phyloP scores from a whole-genome alignment of 2,113 vertebrate species.

The Equus quagga region DNA sequence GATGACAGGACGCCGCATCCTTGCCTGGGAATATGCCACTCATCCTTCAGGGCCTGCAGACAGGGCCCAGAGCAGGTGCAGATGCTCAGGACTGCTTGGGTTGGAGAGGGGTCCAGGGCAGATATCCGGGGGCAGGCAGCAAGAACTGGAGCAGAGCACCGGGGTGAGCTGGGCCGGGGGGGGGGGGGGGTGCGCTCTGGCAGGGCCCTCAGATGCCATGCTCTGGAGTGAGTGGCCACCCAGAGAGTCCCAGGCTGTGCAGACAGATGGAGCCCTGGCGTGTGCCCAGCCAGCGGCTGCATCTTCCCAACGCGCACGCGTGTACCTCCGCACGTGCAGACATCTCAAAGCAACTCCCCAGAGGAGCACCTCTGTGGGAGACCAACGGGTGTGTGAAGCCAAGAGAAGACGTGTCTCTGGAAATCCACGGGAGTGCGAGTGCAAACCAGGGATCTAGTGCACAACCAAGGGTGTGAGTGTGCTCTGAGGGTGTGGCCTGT shows the following conservation, averaged over 20 bases:
- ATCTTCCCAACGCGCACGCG: neutral
- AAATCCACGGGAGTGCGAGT: neutral
- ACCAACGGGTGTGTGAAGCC: neutral
- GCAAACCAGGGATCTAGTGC: neutral
- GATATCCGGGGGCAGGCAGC: neutral
- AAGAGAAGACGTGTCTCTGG: neutral
- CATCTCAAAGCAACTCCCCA: neutral
- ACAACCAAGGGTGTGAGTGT: neutral
- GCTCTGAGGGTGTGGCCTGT: neutral
- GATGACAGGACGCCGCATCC: neutral
- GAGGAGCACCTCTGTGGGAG: neutral
- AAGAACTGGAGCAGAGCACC: neutral
- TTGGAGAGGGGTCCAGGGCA: neutral
- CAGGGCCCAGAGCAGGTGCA: neutral
- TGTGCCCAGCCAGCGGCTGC: neutral
- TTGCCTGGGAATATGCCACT: neutral
- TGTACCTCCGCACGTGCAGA: rapidly evolving
- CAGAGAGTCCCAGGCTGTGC: neutral
- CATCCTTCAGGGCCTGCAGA: neutral
- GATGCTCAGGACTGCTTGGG: neutral
- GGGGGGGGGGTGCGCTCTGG: neutral
- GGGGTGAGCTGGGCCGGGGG: neutral
- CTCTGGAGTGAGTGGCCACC: neutral
- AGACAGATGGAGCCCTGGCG: neutral
- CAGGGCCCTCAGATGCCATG: neutral